Percentiles rank a stretch among this genome's conserved stretches.
Evolutionary conservation across 2,888 invertebrate species (phyloP).

Genomic region (Galerucella nymphaeae): DNA sequence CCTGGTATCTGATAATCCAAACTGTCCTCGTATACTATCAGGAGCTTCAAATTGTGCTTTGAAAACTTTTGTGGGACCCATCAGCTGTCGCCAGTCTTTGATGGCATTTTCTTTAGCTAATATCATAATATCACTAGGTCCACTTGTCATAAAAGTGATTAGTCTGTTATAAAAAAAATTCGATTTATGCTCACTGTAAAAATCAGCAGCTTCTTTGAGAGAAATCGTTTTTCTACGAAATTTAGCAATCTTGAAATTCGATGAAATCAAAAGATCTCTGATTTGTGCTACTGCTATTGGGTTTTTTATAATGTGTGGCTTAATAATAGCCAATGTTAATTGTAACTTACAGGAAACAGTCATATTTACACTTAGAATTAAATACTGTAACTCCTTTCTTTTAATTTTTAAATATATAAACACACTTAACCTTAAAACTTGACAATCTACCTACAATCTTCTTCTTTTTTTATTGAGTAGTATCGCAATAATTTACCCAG

Average conservation of each 20-base stretch:
- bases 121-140: conserved; percentile 83
- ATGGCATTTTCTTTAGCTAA: conserved; percentile 83
- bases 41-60: conserved; percentile 84
- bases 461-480: no score
- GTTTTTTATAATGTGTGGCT: conserved; percentile 86
- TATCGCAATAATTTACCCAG: no score
- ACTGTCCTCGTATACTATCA: conserved; percentile 81
- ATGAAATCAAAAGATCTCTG: conserved; percentile 72
- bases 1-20: conserved; percentile 92
- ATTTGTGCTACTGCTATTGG: conserved; percentile 78
- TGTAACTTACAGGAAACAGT: conserved; percentile 62
- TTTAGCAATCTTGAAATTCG: conserved; percentile 79
- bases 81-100: conserved; percentile 80
- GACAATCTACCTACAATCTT: no score
- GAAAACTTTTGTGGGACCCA: conserved; percentile 92
- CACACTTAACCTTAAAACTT: no score
- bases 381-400: no score
- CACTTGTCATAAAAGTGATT: conserved; percentile 87
- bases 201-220: conserved; percentile 73
- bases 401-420: no score
- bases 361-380: neutral
- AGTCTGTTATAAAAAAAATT: conserved; percentile 88
- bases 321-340: conserved; percentile 86
- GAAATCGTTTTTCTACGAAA: conserved; percentile 74
- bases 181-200: conserved; percentile 84